Evolutionary conservation across 2,888 invertebrate species (phyloP).

Genomic region (Ariolimax columbianus): DNA sequence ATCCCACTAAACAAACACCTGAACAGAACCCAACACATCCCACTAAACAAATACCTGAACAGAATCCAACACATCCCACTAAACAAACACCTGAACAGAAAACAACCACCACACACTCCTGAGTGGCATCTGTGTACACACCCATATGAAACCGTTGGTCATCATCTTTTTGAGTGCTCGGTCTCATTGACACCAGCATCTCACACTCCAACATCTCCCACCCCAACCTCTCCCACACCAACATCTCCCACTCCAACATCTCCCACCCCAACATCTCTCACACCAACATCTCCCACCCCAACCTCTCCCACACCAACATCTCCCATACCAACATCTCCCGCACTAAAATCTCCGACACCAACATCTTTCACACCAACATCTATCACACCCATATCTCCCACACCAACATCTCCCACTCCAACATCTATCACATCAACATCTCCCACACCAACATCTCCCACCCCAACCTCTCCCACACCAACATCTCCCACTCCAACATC

Average conservation of each 20-base stretch:
- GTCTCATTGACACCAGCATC: no score
- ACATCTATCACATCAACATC: not conserved
- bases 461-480: not conserved
- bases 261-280: not conserved
- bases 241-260: not conserved
- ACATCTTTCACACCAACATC: not conserved
- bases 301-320: not conserved
- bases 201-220: no score
- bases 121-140: no score
- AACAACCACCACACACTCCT: no score
- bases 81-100: no score
- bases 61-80: no score
- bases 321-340: not conserved
- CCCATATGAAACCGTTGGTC: no score
- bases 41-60: no score
- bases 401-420: not conserved
- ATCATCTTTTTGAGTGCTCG: no score
- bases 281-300: not conserved
- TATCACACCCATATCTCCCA: not conserved
- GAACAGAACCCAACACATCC: no score
- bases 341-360: not conserved
- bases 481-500: not conserved
- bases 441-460: not conserved
- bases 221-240: not conserved
- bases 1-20: no score